Evolutionary conservation across 1,140 invertebrate species (phyloP), one percentile per base, ranked within the genome.

Genomic region (Polypedilum pembai): DNA sequence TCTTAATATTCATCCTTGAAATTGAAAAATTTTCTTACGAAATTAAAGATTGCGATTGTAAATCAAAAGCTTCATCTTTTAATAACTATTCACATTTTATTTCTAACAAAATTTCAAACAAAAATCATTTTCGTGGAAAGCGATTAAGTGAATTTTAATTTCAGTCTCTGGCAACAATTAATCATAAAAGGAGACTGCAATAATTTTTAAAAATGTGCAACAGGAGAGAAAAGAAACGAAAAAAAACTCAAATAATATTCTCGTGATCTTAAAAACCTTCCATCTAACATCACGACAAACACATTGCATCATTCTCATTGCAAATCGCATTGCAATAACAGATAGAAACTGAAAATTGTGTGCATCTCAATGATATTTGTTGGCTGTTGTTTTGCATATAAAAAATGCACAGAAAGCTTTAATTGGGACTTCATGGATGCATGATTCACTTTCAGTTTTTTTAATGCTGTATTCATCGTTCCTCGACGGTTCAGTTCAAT

Each of bases 401-500:
- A 33, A 33, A 33, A 33, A 33, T 33, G 24, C 24, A 33, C 24
- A 33, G 24, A 56, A 15, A 15, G 45, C 65, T 20, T 69, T 69
- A 69, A 69, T 69, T 69, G 65, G 65, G 20, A 20, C 18, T 69
- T 69, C 65, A 69, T 69, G 65, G 65, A 21, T 69, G 17, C 65
- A 69, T 69, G 65, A 69, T 69, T 69, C 65, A 69, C 65, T 69
- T 69, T 69, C 65, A 69, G 18, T 56, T 56, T 56, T 45, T 45
- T 45, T 56, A 33, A 33, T 33, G 24, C 24, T 33, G 24, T 5
- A 33, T 33, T 15, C n/a, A n/a, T 56, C 45, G n/a, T 56, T n/a
- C 15, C 45, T 56, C 45, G 45, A 56, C n/a, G 24, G 24, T 33
- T 33, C 24, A 33, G 24, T 33, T 33, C 24, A 33, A 33, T 56